Conservation (phyloP, 2,888 invertebrate genomes). For the Nemotelus pantherinus region DNA sequence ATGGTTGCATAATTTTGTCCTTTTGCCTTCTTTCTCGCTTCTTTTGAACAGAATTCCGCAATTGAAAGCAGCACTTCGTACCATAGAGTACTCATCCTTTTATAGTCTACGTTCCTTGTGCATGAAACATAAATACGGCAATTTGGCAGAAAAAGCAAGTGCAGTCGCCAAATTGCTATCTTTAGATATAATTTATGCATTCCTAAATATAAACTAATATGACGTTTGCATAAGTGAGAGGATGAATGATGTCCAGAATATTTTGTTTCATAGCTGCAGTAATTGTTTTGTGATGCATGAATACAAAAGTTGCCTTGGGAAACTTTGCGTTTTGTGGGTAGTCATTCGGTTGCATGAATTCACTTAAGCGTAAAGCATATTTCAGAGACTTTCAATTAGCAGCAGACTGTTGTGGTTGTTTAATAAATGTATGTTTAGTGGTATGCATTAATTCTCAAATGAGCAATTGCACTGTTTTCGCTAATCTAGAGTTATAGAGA, state of each 20-base stretch:
- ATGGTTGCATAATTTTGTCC: too few species aligned
- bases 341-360: too few species aligned
- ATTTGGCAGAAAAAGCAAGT: constrained; percentile 30
- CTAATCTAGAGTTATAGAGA: too few species aligned
- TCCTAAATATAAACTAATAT: constrained; percentile 34
- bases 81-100: background rate
- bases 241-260: constrained; percentile 10
- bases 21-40: background rate
- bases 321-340: too few species aligned
- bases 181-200: constrained; percentile 40
- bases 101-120: background rate
- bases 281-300: background rate
- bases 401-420: too few species aligned
- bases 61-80: background rate
- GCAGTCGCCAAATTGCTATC: constrained; percentile 39
- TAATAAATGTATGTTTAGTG: too few species aligned
- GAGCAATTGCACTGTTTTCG: too few species aligned
- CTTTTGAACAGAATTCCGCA: constrained; percentile 2
- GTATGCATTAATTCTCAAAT: too few species aligned
- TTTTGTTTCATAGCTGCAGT: constrained; percentile 16
- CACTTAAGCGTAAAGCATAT: too few species aligned
- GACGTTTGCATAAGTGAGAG: constrained; percentile 36
- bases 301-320: too few species aligned
- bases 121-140: constrained; percentile 30
- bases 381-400: too few species aligned